A percentile compares a stretch with the other conserved stretches of the same genome.
Conservation (phyloP, 2,888 invertebrate genomes). For the Anaspis maculata region DNA sequence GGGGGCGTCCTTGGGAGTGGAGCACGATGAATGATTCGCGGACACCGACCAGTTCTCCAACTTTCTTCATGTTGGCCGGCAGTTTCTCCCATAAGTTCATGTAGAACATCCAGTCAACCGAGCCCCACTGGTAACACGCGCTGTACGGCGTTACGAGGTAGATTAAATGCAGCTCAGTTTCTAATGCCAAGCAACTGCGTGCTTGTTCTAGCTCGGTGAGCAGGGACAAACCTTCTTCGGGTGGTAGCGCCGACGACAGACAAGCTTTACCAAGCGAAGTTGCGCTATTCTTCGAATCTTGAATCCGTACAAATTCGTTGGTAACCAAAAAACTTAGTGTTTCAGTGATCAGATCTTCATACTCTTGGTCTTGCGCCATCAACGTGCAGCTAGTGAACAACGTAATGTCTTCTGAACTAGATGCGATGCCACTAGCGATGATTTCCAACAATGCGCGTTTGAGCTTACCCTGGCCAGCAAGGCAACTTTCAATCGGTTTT, state of each 20-base stretch:
- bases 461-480: conserved; percentile 59
- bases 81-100: conserved; percentile 77
- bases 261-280: conserved; percentile 90
- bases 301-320: conserved; percentile 73
- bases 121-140: conserved; percentile 68
- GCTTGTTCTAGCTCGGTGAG: conserved; percentile 87
- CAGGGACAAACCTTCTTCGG: conserved; percentile 83
- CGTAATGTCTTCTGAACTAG: conserved; percentile 61
- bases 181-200: conserved; percentile 80
- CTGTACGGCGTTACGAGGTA: conserved; percentile 94
- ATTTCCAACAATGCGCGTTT: conserved; percentile 72
- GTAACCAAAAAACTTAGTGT: conserved; percentile 64
- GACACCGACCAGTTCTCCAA: conserved; percentile 83
- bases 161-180: conserved; percentile 90
- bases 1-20: conserved; percentile 61
- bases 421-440: conserved; percentile 79
- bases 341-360: conserved; percentile 44
- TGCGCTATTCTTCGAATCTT: conserved; percentile 56
- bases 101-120: conserved; percentile 74
- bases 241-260: conserved; percentile 86
- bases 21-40: conserved; percentile 77
- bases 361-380: conserved; percentile 38
- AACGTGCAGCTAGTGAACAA: conserved; percentile 76
- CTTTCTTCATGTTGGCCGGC: conserved; percentile 69
- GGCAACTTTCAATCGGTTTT: conserved; percentile 73